Conservation (phyloP, 2,113 vertebrate genomes). For the Oplegnathus fasciatus region DNA sequence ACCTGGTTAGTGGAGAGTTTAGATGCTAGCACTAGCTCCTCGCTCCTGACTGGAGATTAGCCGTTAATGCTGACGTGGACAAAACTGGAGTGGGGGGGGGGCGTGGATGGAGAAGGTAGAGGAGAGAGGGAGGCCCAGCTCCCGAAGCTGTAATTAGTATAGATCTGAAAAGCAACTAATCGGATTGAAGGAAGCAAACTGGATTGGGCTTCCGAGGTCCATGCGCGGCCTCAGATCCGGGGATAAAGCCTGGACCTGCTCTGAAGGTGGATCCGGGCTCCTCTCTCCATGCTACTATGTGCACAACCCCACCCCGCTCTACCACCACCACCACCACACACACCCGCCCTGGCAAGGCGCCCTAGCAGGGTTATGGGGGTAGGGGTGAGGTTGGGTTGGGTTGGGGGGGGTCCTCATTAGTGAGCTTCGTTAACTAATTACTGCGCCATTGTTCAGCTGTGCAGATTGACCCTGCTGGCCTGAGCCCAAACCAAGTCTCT, state of each 20-base stretch:
- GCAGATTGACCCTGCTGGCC: slow-evolving; percentile 78
- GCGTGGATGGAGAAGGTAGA: slow-evolving; percentile 49
- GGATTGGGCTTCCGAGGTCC: slow-evolving; percentile 78
- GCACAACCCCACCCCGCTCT: not conserved
- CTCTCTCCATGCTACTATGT: slow-evolving; percentile 13
- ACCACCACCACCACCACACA: slow-evolving; percentile 7
- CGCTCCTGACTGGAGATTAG: slow-evolving; percentile 77
- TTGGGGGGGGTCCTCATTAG: slow-evolving; percentile 73
- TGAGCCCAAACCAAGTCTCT: slow-evolving; percentile 58
- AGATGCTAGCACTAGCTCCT: slow-evolving; percentile 53
- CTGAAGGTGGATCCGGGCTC: slow-evolving; percentile 49
- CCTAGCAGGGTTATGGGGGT: slow-evolving; percentile 44
- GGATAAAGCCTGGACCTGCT: slow-evolving; percentile 67
- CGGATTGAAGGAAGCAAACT: slow-evolving; percentile 85
- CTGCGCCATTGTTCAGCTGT: slow-evolving; percentile 73
- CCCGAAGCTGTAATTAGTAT: slow-evolving; percentile 82
- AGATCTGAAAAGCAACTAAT: slow-evolving; percentile 85
- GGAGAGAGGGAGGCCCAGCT: slow-evolving; percentile 47
- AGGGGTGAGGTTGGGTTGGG: slow-evolving; percentile 32
- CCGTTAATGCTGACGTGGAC: slow-evolving; percentile 80
- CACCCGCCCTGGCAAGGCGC: slow-evolving; percentile 37
- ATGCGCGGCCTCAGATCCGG: slow-evolving; percentile 58
- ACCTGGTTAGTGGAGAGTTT: slow-evolving; percentile 60
- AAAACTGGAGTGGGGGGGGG: slow-evolving; percentile 51
- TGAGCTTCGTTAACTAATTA: slow-evolving; percentile 82